A percentile compares a stretch with the other conserved stretches of the same genome.
These are phyloP conservation scores for Microctenopoma stevenorrisi DNA, from an alignment of 2,797 vertebrate genomes.

Conservation along the genomic window DNA sequence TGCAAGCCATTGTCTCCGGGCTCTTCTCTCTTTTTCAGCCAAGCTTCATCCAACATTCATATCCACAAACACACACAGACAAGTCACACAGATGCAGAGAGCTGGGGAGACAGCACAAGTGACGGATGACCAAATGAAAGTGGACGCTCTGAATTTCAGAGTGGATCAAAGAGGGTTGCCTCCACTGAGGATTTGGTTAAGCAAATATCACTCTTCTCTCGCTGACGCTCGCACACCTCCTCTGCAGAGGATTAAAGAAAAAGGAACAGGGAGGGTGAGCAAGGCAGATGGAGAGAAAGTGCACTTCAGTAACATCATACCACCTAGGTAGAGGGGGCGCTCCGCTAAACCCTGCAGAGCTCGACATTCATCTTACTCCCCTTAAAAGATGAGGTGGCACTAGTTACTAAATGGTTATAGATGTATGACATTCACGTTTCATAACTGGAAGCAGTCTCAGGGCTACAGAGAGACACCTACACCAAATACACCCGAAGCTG, in stretches of 20 bases:
- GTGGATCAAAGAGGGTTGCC: conserved; percentile 72
- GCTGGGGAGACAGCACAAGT: conserved; percentile 36
- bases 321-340: conserved; percentile 54
- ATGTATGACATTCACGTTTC: conserved; percentile 37
- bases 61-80: conserved; percentile 14
- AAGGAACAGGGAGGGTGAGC: conserved; percentile 54
- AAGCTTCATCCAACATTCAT: background rate
- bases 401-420: conserved; percentile 24
- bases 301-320: conserved; percentile 67
- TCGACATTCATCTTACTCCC: conserved; percentile 51
- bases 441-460: conserved; percentile 35
- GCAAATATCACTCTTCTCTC: conserved; percentile 75
- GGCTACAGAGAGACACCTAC: conserved; percentile 5
- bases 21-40: conserved; percentile 46
- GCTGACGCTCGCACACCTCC: conserved; percentile 63
- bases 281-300: conserved; percentile 41
- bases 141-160: conserved; percentile 66
- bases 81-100: conserved; percentile 22
- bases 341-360: conserved; percentile 54
- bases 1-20: conserved; percentile 48
- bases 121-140: conserved; percentile 69
- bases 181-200: conserved; percentile 75
- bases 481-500: background rate
- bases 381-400: conserved; percentile 41
- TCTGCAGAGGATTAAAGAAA: conserved; percentile 75